Evolutionary conservation across 2,113 vertebrate genomes (phyloP), one percentile per base, ranked within the genome.

Genomic region (Neotragus pygmaeus): DNA sequence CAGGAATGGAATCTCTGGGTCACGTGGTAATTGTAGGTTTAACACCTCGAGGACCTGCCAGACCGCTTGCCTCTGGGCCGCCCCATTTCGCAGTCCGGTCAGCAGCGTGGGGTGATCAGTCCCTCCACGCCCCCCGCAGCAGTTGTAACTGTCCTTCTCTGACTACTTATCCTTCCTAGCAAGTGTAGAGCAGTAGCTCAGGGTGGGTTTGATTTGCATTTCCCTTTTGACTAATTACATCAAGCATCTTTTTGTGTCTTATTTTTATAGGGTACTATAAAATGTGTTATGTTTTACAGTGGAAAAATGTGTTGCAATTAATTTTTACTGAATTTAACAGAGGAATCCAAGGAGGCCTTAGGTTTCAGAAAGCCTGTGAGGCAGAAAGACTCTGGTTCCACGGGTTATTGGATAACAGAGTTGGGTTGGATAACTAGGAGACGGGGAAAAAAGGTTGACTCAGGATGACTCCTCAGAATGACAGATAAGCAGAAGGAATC

Each of bases 261-360:
- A 47, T 66, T 85, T 94, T 55, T 85, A 80, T 57, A 75, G 33
- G 43, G 16, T 57, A 39, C 30, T n/a, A 17, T 81, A 81, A 51
- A 51, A n/a, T 51, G 30, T 81, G 25, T 47, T 43, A 80, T 4
- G 13, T 80, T 70, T 70, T 70, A 45, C 27, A 78, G 75, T 78
- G 27, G 14, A 10, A 84, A 58, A 89, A 43, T 14, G 13, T 57
- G 16, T 80, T 80, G 7, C n/a, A 75, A 2, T 73, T 94, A 19
- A 43, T 39, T 70, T 92, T 91, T 84, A 39, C 78, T 47, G 21
- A 45, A 53, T 88, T 75, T 94, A 90, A 55, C 16, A 70, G 30
- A 70, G 45, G 53, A 27, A 43, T 78, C 49, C 55, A 60, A 47
- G 33, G 33, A 30, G 53, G n/a, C 47, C 78, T 66, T 53, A 49